Conservation (phyloP, 2,888 invertebrate species). For the Tiliacea aurago region DNA sequence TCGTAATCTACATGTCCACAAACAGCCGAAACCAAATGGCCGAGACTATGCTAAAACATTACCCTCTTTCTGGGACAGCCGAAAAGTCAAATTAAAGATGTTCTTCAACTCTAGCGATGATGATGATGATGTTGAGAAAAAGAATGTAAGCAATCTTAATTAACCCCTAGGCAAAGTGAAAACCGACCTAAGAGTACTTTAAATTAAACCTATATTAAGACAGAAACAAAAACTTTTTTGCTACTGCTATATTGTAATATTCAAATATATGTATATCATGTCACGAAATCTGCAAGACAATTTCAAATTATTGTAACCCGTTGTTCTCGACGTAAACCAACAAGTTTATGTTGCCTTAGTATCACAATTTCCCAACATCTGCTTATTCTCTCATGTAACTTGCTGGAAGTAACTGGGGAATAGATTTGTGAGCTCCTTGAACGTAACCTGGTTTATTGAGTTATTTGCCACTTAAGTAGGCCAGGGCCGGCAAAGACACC, state of each 20-base stretch:
- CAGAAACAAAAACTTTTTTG: neutral
- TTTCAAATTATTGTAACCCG: conserved; percentile 6
- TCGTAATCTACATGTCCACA: neutral
- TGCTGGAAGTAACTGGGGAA: conserved; percentile 10
- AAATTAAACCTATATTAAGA: neutral
- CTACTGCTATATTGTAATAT: neutral
- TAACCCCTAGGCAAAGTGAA: neutral
- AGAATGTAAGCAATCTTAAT: too few relatives aligned
- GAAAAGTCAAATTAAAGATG: neutral
- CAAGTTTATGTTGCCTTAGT: conserved; percentile 40
- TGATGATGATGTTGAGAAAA: neutral
- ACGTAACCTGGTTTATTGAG: conserved; percentile 30
- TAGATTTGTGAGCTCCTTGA: conserved; percentile 33
- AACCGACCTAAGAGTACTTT: neutral
- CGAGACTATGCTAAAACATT: neutral
- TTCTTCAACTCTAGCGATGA: neutral
- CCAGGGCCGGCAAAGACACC: conserved; percentile 1
- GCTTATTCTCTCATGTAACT: conserved; percentile 44
- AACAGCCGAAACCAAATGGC: neutral
- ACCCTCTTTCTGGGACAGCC: neutral
- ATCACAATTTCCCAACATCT: conserved; percentile 40
- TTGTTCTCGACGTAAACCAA: conserved; percentile 25
- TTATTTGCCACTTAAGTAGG: conserved; percentile 28
- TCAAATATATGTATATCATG: conserved; percentile 9
- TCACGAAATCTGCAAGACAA: conserved; percentile 19